Conservation (phyloP, 2,113 vertebrate species). For the Nematolebias whitei region DNA sequence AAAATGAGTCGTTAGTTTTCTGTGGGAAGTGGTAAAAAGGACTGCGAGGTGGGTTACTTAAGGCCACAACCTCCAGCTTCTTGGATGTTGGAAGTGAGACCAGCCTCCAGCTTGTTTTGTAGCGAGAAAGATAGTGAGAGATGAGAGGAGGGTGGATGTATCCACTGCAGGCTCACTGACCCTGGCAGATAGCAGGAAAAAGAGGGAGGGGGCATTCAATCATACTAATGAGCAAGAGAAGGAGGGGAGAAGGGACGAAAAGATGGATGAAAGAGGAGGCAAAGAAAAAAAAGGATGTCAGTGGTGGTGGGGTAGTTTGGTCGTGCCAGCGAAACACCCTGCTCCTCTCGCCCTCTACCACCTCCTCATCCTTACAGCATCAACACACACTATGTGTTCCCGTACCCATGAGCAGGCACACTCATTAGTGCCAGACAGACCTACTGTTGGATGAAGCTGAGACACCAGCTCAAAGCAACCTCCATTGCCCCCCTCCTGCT, state of each 20-base stretch:
- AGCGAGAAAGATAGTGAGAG: slow-evolving; percentile 40
- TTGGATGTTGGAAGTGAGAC: slow-evolving; percentile 51
- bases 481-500: slow-evolving; percentile 20
- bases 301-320: slow-evolving; percentile 33
- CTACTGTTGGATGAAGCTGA: slow-evolving; percentile 74
- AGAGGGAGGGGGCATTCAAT: slow-evolving; percentile 63
- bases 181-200: slow-evolving; percentile 70
- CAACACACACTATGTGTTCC: slow-evolving; percentile 23
- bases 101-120: slow-evolving; percentile 46
- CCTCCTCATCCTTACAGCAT: slow-evolving; percentile 21
- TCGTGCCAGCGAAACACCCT: slow-evolving; percentile 49
- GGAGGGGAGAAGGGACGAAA: slow-evolving; percentile 5
- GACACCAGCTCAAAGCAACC: slow-evolving; percentile 67
- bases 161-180: slow-evolving; percentile 64
- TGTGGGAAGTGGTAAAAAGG: slow-evolving; percentile 24
- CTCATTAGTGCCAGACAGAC: slow-evolving; percentile 78
- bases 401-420: slow-evolving; percentile 52
- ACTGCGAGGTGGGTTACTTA: slow-evolving; percentile 39
- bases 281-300: slow-evolving; percentile 26
- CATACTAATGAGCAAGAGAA: slow-evolving; percentile 69
- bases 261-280: slow-evolving; percentile 48
- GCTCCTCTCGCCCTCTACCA: slow-evolving; percentile 17
- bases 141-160: slow-evolving; percentile 28
- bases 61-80: slow-evolving; percentile 57
- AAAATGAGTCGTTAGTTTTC: slow-evolving; percentile 26